These are phyloP conservation scores for Pantherophis guttatus DNA, from an alignment of 2,113 vertebrate species.

Conservation along the genomic window DNA sequence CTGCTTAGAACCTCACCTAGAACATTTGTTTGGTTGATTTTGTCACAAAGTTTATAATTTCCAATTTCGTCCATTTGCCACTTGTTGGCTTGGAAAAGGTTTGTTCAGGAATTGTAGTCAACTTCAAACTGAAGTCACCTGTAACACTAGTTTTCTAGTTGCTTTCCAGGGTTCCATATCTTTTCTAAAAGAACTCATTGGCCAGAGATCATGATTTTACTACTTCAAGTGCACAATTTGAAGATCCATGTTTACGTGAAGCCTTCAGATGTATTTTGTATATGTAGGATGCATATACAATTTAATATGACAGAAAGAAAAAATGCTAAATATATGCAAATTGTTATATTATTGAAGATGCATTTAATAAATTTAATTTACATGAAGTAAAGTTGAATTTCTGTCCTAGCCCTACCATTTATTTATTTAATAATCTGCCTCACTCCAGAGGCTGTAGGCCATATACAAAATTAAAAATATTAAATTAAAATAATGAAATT, in stretches of 20 bases:
- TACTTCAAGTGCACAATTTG: not conserved
- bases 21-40: not conserved
- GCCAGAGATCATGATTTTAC: not conserved
- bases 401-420: not conserved
- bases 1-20: not conserved
- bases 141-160: not conserved
- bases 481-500: not conserved
- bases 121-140: not conserved
- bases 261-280: not conserved
- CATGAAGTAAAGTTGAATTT: too few species aligned
- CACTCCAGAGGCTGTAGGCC: not conserved
- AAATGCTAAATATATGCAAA: not conserved
- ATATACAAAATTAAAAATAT: not conserved
- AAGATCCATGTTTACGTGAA: not conserved
- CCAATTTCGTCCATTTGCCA: not conserved
- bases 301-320: not conserved
- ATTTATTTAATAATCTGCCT: not conserved
- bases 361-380: not conserved
- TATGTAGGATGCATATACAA: not conserved
- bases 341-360: not conserved
- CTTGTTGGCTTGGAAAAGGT: not conserved
- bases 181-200: not conserved
- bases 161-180: not conserved
- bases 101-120: not conserved
- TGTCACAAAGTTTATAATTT: not conserved